Conservation (phyloP, 2,888 invertebrate species). For the Dilophus febrilis region DNA sequence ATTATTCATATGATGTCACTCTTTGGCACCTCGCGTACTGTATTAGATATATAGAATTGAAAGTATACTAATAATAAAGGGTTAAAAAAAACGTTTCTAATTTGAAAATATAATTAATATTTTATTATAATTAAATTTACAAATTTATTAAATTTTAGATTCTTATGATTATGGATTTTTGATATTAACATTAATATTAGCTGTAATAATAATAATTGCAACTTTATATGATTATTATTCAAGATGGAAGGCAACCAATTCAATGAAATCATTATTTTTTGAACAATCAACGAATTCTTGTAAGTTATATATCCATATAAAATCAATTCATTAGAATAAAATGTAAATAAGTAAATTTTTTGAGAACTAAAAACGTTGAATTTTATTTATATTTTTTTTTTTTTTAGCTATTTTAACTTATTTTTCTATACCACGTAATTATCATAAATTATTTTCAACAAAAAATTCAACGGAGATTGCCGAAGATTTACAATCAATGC, state of each 20-base stretch:
- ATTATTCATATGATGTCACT: no score
- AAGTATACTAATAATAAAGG: no score
- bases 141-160: no score
- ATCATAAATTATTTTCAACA: conserved; percentile 4
- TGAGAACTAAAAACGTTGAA: background rate
- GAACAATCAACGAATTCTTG: no score
- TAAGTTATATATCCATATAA: no score
- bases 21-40: no score
- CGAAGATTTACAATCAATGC: conserved; percentile 7
- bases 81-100: no score
- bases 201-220: background rate
- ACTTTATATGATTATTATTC: conserved; percentile 5
- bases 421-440: conserved; percentile 9
- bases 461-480: background rate
- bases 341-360: background rate
- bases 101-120: no score
- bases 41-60: no score
- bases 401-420: conserved; percentile 1
- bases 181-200: background rate
- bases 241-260: no score
- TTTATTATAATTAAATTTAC: no score
- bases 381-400: background rate
- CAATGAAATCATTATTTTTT: background rate
- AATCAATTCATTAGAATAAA: no score
- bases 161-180: background rate